Percentiles rank a stretch among this genome's conserved stretches.
Evolutionary conservation across 1,140 invertebrate species (phyloP).

Genomic region (Lethrus apterus): DNA sequence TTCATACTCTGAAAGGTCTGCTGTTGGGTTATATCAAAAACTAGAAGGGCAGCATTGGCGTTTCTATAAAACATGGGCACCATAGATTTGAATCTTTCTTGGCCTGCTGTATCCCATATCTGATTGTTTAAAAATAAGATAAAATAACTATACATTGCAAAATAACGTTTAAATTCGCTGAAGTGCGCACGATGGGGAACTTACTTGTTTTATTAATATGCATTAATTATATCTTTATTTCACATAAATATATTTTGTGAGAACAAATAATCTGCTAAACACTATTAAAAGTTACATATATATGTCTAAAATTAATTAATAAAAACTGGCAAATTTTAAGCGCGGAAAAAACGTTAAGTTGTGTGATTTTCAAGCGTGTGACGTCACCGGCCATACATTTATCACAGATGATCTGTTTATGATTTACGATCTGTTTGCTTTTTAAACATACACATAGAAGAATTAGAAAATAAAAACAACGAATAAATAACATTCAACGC

Average conservation of each 20-base stretch:
- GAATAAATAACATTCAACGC: too few species aligned
- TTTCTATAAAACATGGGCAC: slow-evolving; percentile 91
- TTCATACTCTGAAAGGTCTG: slow-evolving; percentile 67
- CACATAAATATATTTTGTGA: not conserved
- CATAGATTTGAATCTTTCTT: slow-evolving; percentile 77
- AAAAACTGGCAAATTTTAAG: too few species aligned
- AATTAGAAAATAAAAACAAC: too few species aligned
- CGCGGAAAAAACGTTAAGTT: too few species aligned
- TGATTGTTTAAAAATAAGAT: slow-evolving; percentile 26
- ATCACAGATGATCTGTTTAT: too few species aligned
- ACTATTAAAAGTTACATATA: too few species aligned
- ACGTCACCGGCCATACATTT: too few species aligned
- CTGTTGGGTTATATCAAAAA: slow-evolving; percentile 77
- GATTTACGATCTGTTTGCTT: too few species aligned
- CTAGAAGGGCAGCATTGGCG: slow-evolving; percentile 77
- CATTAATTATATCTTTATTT: not conserved
- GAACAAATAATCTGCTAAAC: not conserved
- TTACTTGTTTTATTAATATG: too few species aligned
- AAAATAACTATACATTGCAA: not conserved
- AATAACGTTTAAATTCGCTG: not conserved
- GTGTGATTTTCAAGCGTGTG: too few species aligned
- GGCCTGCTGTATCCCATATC: slow-evolving; percentile 90
- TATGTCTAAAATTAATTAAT: not conserved
- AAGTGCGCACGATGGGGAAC: not conserved
- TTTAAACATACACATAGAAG: too few species aligned